Percentiles rank a stretch among this genome's conserved stretches.
Conservation (phyloP, 1,140 invertebrate genomes). For the Chelonus insularis region DNA sequence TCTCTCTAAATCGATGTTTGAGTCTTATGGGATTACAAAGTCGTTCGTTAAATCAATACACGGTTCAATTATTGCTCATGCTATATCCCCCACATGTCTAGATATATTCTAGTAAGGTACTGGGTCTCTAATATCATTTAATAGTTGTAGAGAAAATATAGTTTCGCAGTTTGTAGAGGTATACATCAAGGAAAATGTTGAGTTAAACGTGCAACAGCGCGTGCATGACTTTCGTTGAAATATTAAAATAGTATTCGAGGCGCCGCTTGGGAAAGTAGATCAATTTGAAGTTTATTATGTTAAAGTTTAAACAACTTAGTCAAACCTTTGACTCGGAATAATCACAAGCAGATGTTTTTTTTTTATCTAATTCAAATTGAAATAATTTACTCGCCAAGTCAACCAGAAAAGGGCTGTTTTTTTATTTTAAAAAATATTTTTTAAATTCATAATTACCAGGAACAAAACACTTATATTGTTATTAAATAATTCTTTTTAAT, state of each 20-base stretch:
- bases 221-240: slow-evolving; percentile 11
- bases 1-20: neutral
- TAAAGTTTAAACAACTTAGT: neutral
- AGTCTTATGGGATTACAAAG: neutral
- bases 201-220: neutral
- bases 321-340: neutral
- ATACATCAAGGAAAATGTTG: neutral
- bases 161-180: neutral
- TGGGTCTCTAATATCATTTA: too few relatives aligned
- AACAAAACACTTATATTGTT: too few relatives aligned
- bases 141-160: neutral
- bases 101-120: too few relatives aligned
- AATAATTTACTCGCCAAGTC: too few relatives aligned
- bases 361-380: too few relatives aligned
- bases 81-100: too few relatives aligned
- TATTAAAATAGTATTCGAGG: slow-evolving; percentile 16
- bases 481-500: too few relatives aligned
- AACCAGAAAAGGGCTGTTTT: too few relatives aligned
- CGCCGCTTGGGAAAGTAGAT: slow-evolving; percentile 9
- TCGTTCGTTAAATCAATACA: slow-evolving; percentile 13
- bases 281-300: neutral
- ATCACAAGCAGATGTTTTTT: too few relatives aligned
- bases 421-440: too few relatives aligned
- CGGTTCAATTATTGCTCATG: neutral
- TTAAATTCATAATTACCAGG: too few relatives aligned